These are phyloP conservation scores for Centruroides sculpturatus DNA, from an alignment of 1,140 invertebrate species.

Conservation along the genomic window DNA sequence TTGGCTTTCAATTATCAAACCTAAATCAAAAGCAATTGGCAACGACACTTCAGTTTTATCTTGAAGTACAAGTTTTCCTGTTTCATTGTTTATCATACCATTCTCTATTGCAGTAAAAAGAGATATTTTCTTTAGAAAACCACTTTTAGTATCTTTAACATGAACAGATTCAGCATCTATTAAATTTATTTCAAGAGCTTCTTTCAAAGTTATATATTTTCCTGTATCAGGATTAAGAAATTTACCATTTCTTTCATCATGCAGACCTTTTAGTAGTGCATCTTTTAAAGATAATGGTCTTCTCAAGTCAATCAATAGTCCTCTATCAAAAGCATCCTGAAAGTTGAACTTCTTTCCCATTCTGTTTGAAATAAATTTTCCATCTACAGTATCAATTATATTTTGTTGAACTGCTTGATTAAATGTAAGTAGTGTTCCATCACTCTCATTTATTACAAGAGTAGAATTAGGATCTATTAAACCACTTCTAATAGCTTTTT, in stretches of 20 bases:
- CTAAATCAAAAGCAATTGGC: conserved; percentile 60
- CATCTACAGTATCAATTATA: conserved; percentile 58
- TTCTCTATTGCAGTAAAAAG: conserved; percentile 55
- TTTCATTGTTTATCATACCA: conserved; percentile 55
- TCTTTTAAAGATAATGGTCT: conserved; percentile 68
- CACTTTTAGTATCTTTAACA: conserved; percentile 61
- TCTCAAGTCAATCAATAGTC: conserved; percentile 61
- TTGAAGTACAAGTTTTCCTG: conserved; percentile 53
- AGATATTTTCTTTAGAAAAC: conserved; percentile 53
- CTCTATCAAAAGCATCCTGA: conserved; percentile 67
- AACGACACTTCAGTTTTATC: conserved; percentile 54
- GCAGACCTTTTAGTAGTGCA: conserved; percentile 65
- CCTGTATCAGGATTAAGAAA: conserved; percentile 68
- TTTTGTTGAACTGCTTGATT: conserved; percentile 61
- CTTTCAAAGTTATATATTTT: conserved; percentile 51
- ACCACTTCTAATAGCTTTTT: conserved; percentile 57
- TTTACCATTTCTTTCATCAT: conserved; percentile 51
- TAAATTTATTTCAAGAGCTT: conserved; percentile 55
- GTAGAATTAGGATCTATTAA: conserved; percentile 66
- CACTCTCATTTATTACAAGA: conserved; percentile 44
- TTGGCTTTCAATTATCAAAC: conserved; percentile 61
- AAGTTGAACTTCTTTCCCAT: conserved; percentile 56
- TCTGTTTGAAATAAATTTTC: conserved; percentile 41
- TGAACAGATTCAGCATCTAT: conserved; percentile 68
- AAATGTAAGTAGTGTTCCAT: conserved; percentile 59